Evolutionary conservation across 2,797 vertebrate genomes (phyloP).

Genomic region (Vipera latastei): DNA sequence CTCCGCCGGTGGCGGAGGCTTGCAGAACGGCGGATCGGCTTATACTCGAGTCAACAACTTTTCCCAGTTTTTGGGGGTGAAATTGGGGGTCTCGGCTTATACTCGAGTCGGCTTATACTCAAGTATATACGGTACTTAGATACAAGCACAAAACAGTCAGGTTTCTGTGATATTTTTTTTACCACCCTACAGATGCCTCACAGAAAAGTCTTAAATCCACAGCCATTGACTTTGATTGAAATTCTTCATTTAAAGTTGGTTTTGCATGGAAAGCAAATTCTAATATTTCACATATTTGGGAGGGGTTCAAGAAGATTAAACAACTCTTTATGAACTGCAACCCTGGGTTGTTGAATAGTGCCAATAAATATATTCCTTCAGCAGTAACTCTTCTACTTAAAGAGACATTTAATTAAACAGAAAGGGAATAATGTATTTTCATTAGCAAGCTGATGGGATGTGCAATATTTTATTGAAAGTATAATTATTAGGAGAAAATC

Average conservation of each 20-base stretch:
- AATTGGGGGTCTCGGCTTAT: no score
- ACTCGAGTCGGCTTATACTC: no score
- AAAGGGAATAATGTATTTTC: conserved; percentile 40
- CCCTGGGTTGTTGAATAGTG: conserved; percentile 25
- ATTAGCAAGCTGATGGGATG: conserved; percentile 38
- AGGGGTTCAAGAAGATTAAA: conserved; percentile 34
- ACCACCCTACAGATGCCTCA: neutral
- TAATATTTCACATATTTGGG: conserved; percentile 21
- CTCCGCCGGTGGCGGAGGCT: no score
- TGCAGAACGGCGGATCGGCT: no score
- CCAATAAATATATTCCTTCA: conserved; percentile 24
- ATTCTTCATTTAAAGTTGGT: conserved; percentile 31
- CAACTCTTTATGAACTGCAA: conserved; percentile 40
- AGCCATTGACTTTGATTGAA: conserved; percentile 1
- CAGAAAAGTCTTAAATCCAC: neutral
- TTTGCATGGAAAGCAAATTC: conserved; percentile 21
- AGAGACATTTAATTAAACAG: conserved; percentile 45
- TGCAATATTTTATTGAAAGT: conserved; percentile 32
- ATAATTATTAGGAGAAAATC: conserved; percentile 25
- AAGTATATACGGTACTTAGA: no score
- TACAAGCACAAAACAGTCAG: neutral
- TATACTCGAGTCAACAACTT: no score
- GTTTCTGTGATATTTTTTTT: neutral
- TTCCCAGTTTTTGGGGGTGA: no score
- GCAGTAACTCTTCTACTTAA: conserved; percentile 27